These are phyloP conservation scores for Eupsilia transversa DNA, from an alignment of 2,888 invertebrate species.

Conservation along the genomic window DNA sequence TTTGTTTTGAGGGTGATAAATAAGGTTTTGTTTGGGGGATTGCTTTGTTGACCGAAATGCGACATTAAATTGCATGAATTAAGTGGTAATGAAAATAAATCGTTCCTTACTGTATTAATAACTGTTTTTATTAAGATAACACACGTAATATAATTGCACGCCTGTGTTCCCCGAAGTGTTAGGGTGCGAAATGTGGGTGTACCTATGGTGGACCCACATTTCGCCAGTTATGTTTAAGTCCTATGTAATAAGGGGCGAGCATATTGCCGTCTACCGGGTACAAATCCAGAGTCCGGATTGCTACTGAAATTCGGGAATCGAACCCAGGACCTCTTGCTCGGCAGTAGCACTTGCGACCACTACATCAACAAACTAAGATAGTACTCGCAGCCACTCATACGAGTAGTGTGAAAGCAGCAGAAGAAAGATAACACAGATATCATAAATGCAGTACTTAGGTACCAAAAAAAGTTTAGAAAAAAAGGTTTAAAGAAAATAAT, in stretches of 20 bases:
- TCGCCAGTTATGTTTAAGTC: too few relatives aligned
- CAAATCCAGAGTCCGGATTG: background rate
- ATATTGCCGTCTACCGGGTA: too few relatives aligned
- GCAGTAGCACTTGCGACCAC: background rate
- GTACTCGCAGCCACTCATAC: background rate
- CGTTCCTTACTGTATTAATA: background rate
- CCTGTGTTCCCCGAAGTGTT: background rate
- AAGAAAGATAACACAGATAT: background rate
- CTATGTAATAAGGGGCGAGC: too few relatives aligned
- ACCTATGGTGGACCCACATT: background rate
- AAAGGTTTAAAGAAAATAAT: background rate
- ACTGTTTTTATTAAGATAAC: background rate
- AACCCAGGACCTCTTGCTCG: background rate
- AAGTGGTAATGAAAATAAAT: background rate
- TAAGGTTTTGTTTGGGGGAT: background rate
- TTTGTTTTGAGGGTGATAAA: conserved; percentile 20
- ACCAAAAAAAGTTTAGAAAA: background rate
- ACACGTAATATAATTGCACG: background rate
- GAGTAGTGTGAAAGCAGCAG: background rate
- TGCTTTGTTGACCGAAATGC: background rate
- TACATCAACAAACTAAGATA: background rate
- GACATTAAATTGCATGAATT: background rate
- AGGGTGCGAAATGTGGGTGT: background rate
- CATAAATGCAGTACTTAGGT: background rate
- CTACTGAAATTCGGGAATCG: background rate